A percentile compares a stretch with the other conserved stretches of the same genome.
Conservation (phyloP, 2,888 invertebrate species). For the Drosophila kokeensis region DNA sequence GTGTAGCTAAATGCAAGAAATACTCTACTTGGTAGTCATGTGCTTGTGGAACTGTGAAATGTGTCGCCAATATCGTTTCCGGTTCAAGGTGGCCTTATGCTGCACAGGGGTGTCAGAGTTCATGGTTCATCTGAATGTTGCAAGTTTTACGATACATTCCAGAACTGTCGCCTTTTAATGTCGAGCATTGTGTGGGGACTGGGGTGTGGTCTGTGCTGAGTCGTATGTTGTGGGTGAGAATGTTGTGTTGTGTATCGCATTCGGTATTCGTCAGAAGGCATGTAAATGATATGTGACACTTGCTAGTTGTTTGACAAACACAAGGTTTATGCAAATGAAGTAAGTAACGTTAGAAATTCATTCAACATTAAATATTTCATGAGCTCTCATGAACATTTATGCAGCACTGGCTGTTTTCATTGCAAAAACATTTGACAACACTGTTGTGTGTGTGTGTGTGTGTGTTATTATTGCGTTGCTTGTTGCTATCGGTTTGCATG, state of each 20-base stretch:
- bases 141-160: conserved; percentile 15
- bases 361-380: conserved; percentile 72
- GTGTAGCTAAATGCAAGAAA: background rate
- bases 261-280: conserved; percentile 35
- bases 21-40: background rate
- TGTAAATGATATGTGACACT: conserved; percentile 61
- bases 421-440: conserved; percentile 45
- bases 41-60: conserved; percentile 5
- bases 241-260: conserved; percentile 17
- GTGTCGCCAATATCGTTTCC: background rate
- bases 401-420: conserved; percentile 21
- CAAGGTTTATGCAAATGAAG: conserved; percentile 70
- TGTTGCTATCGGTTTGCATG: conserved; percentile 2
- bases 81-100: background rate
- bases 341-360: conserved; percentile 63
- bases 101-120: background rate
- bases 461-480: conserved; percentile 19
- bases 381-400: conserved; percentile 63
- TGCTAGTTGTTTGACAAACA: conserved; percentile 53
- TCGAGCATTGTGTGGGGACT: background rate
- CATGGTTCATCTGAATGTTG: conserved; percentile 9
- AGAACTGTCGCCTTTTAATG: conserved; percentile 10
- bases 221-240: conserved; percentile 4
- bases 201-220: background rate
- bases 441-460: background rate